Base-by-base conservation (phyloP, 2,888 invertebrate genomes). In the Diaprepes abbreviatus region DNA sequence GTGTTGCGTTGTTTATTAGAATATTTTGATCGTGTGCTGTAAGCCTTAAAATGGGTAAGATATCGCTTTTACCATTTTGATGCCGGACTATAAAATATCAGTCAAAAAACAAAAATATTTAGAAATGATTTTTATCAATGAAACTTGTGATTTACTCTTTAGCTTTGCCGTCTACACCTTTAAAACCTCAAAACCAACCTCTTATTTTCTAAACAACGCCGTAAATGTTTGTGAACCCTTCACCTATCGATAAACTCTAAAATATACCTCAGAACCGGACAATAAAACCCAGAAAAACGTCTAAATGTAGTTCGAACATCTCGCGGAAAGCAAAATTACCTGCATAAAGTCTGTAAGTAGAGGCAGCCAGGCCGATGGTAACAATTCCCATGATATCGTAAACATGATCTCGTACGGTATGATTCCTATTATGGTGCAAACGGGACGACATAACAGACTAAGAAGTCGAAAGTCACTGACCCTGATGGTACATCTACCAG, bases 391-490 rank as follows among this genome's bases (percentile, higher is more conserved):
- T 81, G 79, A 77, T 79, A 69, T 79, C 79, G 78, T 78, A 81
- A 81, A 80, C 80, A 66, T 72, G 66, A 69, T 69, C 74, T 73
- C 77, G 78, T 80, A 81, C 79, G 82, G 81, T 79, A 80, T 81
- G 79, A 81, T 80, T 79, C 81, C 80, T 78, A 77, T 81, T 82
- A 81, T 81, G 81, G 81, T 76, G 69, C 59, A 69, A 69, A 69
- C 69, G 64, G 69, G 69, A 69, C 69, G 69, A 69, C 69, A 69
- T 69, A 58, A 69, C 69, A 69, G 64, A 58, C 64, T 38, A 69
- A 69, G 69, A 69, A 69, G 64, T 64, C 48, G 52, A 69, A 64
- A 69, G 69, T 69, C 69, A 69, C 52, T 69, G 69, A 69, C 69
- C 69, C 64, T 62, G 38, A 62, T 62, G 52, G 24, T 38, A 24